phyloP scores from a whole-genome alignment of 2,113 vertebrate species.

The Heloderma charlesbogerti region DNA sequence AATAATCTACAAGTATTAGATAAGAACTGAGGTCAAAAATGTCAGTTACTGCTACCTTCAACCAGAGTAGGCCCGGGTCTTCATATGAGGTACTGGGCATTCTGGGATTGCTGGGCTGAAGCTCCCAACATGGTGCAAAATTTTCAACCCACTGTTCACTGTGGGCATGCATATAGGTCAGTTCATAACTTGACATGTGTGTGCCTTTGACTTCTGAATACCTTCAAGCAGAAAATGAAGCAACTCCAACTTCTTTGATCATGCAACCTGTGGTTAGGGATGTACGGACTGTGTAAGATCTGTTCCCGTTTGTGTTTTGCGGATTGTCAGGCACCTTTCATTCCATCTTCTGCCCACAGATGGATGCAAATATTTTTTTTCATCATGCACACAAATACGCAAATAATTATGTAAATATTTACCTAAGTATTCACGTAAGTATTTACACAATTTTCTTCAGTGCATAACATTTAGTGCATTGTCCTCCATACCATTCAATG shows the following conservation, averaged over 20 bases:
- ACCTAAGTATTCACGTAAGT: no score
- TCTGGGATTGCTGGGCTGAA: not conserved
- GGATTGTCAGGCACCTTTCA: no score
- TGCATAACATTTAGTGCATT: no score
- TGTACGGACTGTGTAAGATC: no score
- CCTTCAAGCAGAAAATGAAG: not conserved
- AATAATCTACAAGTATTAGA: not conserved
- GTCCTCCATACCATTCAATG: no score
- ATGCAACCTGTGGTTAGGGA: not conserved
- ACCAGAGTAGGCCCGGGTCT: not conserved
- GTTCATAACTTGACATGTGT: not conserved
- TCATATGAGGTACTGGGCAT: not conserved
- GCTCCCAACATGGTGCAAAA: not conserved
- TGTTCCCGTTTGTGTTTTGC: no score
- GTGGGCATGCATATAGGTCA: not conserved
- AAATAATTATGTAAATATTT: no score
- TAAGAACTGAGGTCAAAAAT: not conserved
- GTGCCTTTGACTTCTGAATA: not conserved
- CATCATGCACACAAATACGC: no score
- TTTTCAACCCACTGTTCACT: not conserved
- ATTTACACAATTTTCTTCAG: no score
- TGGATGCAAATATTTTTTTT: no score
- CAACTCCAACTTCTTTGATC: not conserved
- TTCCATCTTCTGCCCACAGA: no score
- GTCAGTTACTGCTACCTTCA: not conserved